Percentiles rank a stretch among this genome's conserved stretches.
Conservation (phyloP, 1,140 invertebrate species). For the Drosophila navojoa region DNA sequence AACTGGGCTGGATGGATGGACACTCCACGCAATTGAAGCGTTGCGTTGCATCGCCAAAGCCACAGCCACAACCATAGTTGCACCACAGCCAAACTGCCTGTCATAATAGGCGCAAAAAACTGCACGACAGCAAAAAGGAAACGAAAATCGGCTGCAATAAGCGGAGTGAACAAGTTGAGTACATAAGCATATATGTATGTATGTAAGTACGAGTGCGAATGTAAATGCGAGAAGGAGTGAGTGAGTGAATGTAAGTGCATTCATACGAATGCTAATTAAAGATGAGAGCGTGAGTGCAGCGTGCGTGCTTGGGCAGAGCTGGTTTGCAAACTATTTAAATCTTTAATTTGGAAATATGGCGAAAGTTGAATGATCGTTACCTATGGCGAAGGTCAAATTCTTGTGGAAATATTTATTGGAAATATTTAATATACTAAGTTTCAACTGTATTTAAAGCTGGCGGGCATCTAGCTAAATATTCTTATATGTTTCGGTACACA, state of each 20-base stretch:
- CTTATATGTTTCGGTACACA: too few species aligned
- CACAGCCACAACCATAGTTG: too few species aligned
- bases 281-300: conserved; percentile 19
- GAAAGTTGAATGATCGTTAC: too few species aligned
- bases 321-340: too few species aligned
- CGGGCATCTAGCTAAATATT: too few species aligned
- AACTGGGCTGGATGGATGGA: conserved; percentile 30
- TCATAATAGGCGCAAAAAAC: conserved; percentile 78
- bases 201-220: background rate
- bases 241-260: conserved; percentile 4
- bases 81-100: conserved; percentile 43
- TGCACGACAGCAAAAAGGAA: conserved; percentile 59
- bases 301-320: background rate
- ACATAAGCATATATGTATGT: background rate
- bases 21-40: conserved; percentile 71
- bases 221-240: background rate
- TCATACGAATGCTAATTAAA: conserved; percentile 23
- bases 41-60: conserved; percentile 20
- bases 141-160: conserved; percentile 54
- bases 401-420: too few species aligned
- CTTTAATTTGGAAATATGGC: too few species aligned
- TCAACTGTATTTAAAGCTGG: too few species aligned
- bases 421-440: too few species aligned
- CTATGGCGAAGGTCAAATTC: too few species aligned
- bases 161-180: conserved; percentile 27